Evolutionary conservation across 2,888 invertebrate genomes (phyloP).

Genomic region (Dicyrtomina minuta): DNA sequence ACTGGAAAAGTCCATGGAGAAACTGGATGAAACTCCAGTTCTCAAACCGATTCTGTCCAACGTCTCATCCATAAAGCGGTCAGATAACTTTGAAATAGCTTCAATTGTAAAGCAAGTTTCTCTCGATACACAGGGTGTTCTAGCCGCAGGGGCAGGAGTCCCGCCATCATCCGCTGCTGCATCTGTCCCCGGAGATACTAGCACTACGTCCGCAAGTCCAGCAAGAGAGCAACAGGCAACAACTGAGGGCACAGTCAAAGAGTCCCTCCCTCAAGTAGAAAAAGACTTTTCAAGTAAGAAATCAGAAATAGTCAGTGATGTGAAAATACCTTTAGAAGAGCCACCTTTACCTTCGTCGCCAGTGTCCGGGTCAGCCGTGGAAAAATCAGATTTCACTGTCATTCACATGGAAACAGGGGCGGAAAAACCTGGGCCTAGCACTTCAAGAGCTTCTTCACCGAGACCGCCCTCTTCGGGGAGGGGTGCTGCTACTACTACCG

Average conservation of each 20-base stretch:
- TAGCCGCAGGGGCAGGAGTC: too few species aligned
- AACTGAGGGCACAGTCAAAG: too few species aligned
- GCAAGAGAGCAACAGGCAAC: too few species aligned
- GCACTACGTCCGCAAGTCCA: too few species aligned
- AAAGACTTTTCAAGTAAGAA: background rate
- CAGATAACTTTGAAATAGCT: slow-evolving; percentile 17
- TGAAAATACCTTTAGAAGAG: background rate
- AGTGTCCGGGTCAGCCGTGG: background rate
- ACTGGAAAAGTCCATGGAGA: slow-evolving; percentile 16
- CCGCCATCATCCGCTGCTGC: too few species aligned
- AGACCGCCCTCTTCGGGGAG: too few species aligned
- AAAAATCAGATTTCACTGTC: slow-evolving; percentile 12
- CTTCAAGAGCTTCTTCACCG: background rate
- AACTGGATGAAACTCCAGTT: slow-evolving; percentile 34
- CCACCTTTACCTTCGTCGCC: background rate
- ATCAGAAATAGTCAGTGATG: background rate
- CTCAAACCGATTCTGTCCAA: slow-evolving; percentile 26
- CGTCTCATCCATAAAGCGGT: background rate
- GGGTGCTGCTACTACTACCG: too few species aligned
- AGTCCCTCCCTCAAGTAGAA: too few species aligned
- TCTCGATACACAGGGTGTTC: background rate
- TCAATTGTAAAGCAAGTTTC: background rate
- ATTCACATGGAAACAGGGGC: slow-evolving; percentile 19
- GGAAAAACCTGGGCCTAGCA: background rate
- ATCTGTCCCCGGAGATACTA: too few species aligned